phyloP scores from a whole-genome alignment of 2,888 invertebrate genomes.

The Nephrotoma appendiculata region DNA sequence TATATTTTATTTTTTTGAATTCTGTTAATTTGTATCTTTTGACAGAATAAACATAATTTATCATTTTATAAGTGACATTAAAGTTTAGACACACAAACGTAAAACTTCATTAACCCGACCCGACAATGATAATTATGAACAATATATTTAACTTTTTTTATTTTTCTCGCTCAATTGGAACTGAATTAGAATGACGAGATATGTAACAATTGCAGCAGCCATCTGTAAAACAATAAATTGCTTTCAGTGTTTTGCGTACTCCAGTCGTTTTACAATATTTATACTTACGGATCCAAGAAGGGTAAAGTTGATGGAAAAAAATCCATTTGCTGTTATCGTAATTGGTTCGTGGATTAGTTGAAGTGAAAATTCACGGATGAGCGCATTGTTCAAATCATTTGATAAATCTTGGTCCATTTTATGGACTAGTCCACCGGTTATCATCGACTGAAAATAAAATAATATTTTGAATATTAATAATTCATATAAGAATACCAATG shows the following conservation, averaged over 20 bases:
- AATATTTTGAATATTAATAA: no score
- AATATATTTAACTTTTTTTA: neutral
- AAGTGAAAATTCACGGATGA: slow-evolving; percentile 27
- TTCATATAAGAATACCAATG: no score
- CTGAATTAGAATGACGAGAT: slow-evolving; percentile 28
- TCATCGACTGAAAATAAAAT: slow-evolving; percentile 21
- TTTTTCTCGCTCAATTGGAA: slow-evolving; percentile 25
- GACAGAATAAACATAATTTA: neutral
- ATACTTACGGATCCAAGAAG: slow-evolving; percentile 25
- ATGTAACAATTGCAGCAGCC: slow-evolving; percentile 26
- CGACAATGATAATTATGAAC: neutral
- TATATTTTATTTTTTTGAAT: neutral
- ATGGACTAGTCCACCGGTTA: slow-evolving; percentile 26
- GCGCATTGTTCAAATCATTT: slow-evolving; percentile 25
- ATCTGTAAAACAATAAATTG: slow-evolving; percentile 17
- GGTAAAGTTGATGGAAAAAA: slow-evolving; percentile 27
- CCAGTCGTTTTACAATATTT: neutral
- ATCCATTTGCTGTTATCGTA: slow-evolving; percentile 27
- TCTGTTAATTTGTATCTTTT: neutral
- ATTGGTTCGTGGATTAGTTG: slow-evolving; percentile 29
- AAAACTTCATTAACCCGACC: neutral
- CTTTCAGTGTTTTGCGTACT: neutral
- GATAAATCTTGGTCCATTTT: slow-evolving; percentile 24
- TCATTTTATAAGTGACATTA: neutral
- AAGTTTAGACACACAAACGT: neutral